Conservation (phyloP, 2,888 invertebrate species). For the Incurvaria masculella region DNA sequence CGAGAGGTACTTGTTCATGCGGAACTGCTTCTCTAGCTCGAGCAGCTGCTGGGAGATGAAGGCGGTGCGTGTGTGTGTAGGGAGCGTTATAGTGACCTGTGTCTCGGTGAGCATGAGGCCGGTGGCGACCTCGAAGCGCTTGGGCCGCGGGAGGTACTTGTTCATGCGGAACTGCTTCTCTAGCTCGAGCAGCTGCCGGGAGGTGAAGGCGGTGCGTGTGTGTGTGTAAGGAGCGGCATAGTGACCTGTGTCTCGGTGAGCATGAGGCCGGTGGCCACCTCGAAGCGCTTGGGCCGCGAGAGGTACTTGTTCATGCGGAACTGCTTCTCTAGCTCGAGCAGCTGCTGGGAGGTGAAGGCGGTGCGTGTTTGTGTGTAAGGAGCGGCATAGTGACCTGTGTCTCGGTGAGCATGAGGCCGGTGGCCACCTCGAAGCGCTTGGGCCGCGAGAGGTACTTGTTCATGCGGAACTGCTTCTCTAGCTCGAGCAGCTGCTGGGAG, state of each 20-base stretch:
- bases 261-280: slow-evolving; percentile 96
- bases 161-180: slow-evolving; percentile 99
- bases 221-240: slow-evolving; percentile 36
- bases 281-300: slow-evolving; percentile 96
- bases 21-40: slow-evolving; percentile 97
- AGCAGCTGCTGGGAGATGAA: slow-evolving; percentile 97
- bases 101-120: slow-evolving; percentile 97
- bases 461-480: slow-evolving; percentile 98
- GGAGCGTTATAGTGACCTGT: slow-evolving; percentile 62
- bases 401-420: slow-evolving; percentile 95
- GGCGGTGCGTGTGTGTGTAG: slow-evolving; percentile 91
- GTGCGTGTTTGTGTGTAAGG: slow-evolving; percentile 64
- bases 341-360: slow-evolving; percentile 97
- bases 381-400: slow-evolving; percentile 75
- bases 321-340: slow-evolving; percentile 96
- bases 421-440: slow-evolving; percentile 98
- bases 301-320: slow-evolving; percentile 99
- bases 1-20: slow-evolving; percentile 98
- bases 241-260: slow-evolving; percentile 96
- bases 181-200: slow-evolving; percentile 93
- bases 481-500: slow-evolving; percentile 92
- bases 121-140: slow-evolving; percentile 98
- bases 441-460: slow-evolving; percentile 99
- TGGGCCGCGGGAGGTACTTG: slow-evolving; percentile 97
- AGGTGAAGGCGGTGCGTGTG: slow-evolving; percentile 97